Evolutionary conservation across 2,797 vertebrate species (phyloP).

Genomic region (Eulemur albifrons): DNA sequence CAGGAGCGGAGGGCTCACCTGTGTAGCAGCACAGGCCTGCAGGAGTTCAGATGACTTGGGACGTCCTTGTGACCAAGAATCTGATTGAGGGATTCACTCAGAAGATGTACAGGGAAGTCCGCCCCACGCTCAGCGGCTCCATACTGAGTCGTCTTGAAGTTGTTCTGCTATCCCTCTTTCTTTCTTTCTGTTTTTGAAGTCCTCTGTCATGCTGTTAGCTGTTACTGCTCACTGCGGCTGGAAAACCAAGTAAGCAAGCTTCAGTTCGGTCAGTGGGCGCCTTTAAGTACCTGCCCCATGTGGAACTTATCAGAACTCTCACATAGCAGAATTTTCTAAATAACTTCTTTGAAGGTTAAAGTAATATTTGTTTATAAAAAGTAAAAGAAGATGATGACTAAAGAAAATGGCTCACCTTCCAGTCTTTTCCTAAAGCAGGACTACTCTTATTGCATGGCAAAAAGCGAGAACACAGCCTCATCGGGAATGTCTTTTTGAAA

Average conservation of each 20-base stretch:
- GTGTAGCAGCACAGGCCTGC: background rate
- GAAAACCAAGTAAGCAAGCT: background rate
- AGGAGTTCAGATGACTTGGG: background rate
- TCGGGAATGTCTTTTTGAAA: background rate
- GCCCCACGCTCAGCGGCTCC: background rate
- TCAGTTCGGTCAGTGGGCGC: background rate
- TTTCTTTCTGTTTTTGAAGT: too few relatives aligned
- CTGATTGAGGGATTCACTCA: background rate
- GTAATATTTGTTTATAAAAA: background rate
- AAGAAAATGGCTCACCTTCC: background rate
- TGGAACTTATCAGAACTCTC: background rate
- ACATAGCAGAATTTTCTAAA: background rate
- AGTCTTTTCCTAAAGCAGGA: background rate
- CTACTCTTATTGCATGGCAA: background rate
- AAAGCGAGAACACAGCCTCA: background rate
- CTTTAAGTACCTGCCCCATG: background rate
- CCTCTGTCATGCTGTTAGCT: background rate
- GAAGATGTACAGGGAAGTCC: background rate
- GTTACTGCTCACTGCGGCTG: background rate
- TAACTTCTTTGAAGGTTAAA: background rate
- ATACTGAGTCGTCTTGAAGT: background rate
- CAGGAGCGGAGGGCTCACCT: background rate
- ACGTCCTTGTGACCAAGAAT: background rate
- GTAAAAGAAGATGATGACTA: background rate
- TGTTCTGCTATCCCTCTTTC: background rate